Conservation (phyloP, 1,140 invertebrate genomes). For the Matsumurasca onukii region DNA sequence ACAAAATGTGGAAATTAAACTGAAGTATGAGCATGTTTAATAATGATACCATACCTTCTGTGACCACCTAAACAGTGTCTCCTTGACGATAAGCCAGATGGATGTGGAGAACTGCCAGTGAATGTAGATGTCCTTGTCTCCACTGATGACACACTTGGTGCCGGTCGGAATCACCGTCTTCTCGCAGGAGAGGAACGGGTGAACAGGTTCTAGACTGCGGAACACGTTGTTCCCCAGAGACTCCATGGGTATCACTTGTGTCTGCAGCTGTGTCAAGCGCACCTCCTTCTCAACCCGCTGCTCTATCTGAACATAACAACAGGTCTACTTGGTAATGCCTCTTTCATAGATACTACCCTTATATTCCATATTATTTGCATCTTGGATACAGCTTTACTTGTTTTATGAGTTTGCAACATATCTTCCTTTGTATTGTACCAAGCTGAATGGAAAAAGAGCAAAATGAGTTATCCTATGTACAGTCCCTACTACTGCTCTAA, state of each 20-base stretch:
- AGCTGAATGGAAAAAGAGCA: too few species aligned
- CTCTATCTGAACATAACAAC: conserved; percentile 7
- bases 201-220: conserved; percentile 13
- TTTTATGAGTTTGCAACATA: too few species aligned
- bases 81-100: conserved; percentile 17
- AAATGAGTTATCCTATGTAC: too few species aligned
- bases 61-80: conserved; percentile 16
- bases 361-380: too few species aligned
- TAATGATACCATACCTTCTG: conserved; percentile 7
- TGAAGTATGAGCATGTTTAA: too few species aligned
- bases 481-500: too few species aligned
- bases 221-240: conserved; percentile 12
- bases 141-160: background rate
- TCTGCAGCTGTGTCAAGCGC: conserved; percentile 6
- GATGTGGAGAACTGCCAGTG: conserved; percentile 8
- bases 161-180: conserved; percentile 7
- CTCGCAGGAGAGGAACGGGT: conserved; percentile 1
- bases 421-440: too few species aligned
- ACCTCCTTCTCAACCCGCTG: conserved; percentile 4
- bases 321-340: too few species aligned
- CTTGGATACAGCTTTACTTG: too few species aligned
- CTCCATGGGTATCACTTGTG: conserved; percentile 3
- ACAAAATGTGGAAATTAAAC: too few species aligned
- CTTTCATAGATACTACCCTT: too few species aligned
- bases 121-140: conserved; percentile 15